Evolutionary conservation across 2,113 vertebrate genomes (phyloP).

Genomic region (Pachypanchax playfairii): DNA sequence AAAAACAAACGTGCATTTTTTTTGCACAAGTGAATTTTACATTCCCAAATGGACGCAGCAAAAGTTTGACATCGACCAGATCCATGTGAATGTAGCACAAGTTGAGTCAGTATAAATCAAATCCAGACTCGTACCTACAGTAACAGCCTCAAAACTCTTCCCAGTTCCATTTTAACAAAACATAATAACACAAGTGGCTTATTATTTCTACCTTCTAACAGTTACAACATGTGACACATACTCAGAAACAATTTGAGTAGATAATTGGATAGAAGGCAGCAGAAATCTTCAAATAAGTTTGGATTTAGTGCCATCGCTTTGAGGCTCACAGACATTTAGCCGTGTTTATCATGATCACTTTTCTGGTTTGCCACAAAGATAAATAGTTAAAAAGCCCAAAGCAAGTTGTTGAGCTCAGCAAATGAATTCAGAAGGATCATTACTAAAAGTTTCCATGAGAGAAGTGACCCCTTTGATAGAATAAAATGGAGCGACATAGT

Average conservation of each 20-base stretch:
- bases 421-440: conserved; percentile 52
- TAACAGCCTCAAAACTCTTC: conserved; percentile 13
- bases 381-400: conserved; percentile 54
- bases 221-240: conserved; percentile 21
- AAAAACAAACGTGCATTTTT: not conserved
- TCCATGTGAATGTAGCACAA: conserved; percentile 8
- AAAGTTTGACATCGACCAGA: too few species aligned
- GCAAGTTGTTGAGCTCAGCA: conserved; percentile 53
- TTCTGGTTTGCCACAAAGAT: conserved; percentile 63
- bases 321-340: conserved; percentile 55
- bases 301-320: conserved; percentile 49
- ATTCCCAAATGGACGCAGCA: too few species aligned
- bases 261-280: conserved; percentile 32
- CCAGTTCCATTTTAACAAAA: conserved; percentile 34
- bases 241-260: conserved; percentile 29
- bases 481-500: conserved; percentile 51
- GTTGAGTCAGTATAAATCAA: conserved; percentile 25
- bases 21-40: too few species aligned
- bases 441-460: conserved; percentile 80
- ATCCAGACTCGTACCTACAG: conserved; percentile 28
- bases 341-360: conserved; percentile 62
- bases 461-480: conserved; percentile 46
- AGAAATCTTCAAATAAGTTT: conserved; percentile 38
- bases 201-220: conserved; percentile 19
- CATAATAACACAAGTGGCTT: conserved; percentile 26